phyloP scores from a whole-genome alignment of 2,888 invertebrate species.

The Furcula furcula region DNA sequence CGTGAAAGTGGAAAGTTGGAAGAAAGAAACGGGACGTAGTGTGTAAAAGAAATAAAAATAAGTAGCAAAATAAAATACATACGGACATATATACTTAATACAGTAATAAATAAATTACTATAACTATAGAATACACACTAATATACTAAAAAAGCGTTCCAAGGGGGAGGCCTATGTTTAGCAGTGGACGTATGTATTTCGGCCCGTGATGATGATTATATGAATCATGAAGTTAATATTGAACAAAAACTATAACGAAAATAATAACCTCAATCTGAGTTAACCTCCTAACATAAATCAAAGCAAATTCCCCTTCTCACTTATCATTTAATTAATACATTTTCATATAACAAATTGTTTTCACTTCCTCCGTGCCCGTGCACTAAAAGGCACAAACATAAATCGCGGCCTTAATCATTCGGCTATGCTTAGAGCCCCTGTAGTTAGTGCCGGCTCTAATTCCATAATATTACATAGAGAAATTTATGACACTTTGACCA shows the following conservation, averaged over 20 bases:
- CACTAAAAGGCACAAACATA: conserved; percentile 39
- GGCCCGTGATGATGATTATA: background rate
- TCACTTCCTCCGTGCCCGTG: conserved; percentile 26
- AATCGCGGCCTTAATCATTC: conserved; percentile 55
- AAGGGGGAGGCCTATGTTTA: too few species aligned
- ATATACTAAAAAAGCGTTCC: too few species aligned
- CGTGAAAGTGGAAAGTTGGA: too few species aligned
- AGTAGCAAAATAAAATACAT: too few species aligned
- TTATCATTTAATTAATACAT: conserved; percentile 40
- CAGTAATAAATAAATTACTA: too few species aligned
- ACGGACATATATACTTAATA: too few species aligned
- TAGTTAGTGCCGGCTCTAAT: conserved; percentile 44
- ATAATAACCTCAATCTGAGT: background rate
- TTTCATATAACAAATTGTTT: conserved; percentile 50
- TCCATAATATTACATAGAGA: conserved; percentile 42
- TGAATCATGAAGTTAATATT: too few species aligned
- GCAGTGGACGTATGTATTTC: too few species aligned
- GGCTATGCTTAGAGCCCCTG: conserved; percentile 40
- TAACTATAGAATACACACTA: too few species aligned
- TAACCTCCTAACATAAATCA: conserved; percentile 17
- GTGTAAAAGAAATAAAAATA: too few species aligned
- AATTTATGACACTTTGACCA: conserved; percentile 44
- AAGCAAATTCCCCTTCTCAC: conserved; percentile 22
- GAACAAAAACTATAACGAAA: background rate
- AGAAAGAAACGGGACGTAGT: too few species aligned